A percentile compares a stretch with the other conserved stretches of the same genome.
phyloP scores from a whole-genome alignment of 2,797 vertebrate species.

The Manis pentadactyla region DNA sequence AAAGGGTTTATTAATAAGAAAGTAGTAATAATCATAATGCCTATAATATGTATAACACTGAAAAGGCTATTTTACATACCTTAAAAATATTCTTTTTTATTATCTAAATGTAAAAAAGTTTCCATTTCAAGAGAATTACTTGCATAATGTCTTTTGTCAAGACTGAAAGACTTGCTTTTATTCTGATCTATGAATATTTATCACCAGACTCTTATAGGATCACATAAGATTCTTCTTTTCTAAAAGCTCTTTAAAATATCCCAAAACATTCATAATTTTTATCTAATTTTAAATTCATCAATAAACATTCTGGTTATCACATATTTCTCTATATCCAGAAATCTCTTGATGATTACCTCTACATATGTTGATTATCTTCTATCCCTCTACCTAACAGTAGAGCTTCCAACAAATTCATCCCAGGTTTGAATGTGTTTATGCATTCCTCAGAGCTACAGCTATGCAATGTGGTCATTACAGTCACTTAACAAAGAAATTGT shows the following conservation, averaged over 20 bases:
- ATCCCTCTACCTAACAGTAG: background rate
- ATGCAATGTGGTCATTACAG: background rate
- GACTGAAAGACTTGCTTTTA: background rate
- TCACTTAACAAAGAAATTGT: background rate
- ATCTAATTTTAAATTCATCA: slow-evolving; percentile 19
- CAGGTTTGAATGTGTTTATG: background rate
- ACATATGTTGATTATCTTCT: background rate
- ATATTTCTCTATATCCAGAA: background rate
- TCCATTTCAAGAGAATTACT: background rate
- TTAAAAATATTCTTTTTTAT: background rate
- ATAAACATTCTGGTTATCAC: background rate
- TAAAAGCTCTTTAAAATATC: background rate
- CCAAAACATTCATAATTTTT: background rate
- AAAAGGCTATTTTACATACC: background rate
- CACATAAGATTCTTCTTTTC: background rate
- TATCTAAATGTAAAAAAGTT: background rate
- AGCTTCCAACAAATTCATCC: background rate
- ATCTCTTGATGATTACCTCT: background rate
- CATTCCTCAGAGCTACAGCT: background rate
- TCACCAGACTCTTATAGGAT: background rate
- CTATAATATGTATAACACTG: background rate
- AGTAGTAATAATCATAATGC: background rate
- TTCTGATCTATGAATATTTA: background rate
- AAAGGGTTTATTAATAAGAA: background rate
- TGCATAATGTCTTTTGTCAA: background rate